phyloP scores from a whole-genome alignment of 2,888 invertebrate genomes.

The Coleophora flavipennella region DNA sequence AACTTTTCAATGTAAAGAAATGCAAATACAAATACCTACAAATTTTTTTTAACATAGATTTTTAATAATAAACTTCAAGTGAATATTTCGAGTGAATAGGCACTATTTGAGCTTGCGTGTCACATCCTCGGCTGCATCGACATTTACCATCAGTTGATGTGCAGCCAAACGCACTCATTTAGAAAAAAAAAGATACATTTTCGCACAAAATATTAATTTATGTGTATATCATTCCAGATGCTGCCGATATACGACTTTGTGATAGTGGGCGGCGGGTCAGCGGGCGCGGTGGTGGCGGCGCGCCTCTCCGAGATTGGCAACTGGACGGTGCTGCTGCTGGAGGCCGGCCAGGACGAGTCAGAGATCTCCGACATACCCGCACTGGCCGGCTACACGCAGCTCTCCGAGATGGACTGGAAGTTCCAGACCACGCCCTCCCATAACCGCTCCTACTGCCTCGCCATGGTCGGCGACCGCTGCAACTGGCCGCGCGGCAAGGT shows the following conservation, averaged over 20 bases:
- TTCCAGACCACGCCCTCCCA: slow-evolving; percentile 87
- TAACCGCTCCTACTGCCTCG: slow-evolving; percentile 86
- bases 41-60: too few species aligned
- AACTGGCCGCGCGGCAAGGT: slow-evolving; percentile 95
- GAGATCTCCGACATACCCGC: slow-evolving; percentile 92
- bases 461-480: slow-evolving; percentile 89
- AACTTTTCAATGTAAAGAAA: too few species aligned
- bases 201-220: too few species aligned
- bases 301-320: slow-evolving; percentile 84
- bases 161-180: too few species aligned
- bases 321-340: slow-evolving; percentile 87
- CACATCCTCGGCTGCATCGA: too few species aligned
- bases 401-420: slow-evolving; percentile 93
- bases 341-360: slow-evolving; percentile 91
- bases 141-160: too few species aligned
- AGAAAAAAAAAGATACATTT: too few species aligned
- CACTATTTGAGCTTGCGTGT: too few species aligned
- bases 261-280: slow-evolving; percentile 90
- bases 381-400: slow-evolving; percentile 86
- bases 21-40: too few species aligned
- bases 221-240: slow-evolving; percentile 65
- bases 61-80: too few species aligned
- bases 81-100: too few species aligned
- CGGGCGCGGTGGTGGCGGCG: slow-evolving; percentile 90
- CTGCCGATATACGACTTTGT: slow-evolving; percentile 88